phyloP scores from a whole-genome alignment of 2,888 invertebrate species.

The Metopia argyrocephala region DNA sequence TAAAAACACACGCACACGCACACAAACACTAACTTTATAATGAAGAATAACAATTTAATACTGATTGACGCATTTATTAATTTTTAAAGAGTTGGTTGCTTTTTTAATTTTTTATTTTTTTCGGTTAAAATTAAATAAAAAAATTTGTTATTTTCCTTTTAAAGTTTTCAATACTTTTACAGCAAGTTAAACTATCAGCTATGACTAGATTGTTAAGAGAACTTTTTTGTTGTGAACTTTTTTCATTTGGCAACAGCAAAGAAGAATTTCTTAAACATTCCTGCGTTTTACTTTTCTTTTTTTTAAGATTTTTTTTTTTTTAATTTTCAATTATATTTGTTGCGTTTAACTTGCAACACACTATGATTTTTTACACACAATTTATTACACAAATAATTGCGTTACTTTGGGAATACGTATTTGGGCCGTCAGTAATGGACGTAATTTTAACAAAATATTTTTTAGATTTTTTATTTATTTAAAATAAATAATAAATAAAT shows the following conservation, averaged over 20 bases:
- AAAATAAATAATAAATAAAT: not conserved
- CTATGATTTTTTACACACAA: not conserved
- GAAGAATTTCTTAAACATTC: not conserved
- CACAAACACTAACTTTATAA: not conserved
- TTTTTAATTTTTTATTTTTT: too few species aligned
- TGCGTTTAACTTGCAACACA: not conserved
- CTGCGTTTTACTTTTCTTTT: too few species aligned
- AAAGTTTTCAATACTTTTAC: too few species aligned
- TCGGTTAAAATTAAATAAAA: not conserved
- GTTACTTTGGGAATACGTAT: not conserved
- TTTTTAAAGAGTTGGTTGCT: not conserved
- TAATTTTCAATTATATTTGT: not conserved
- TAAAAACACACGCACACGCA: not conserved
- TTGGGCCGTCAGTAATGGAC: not conserved
- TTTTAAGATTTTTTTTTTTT: not conserved
- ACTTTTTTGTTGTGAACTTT: not conserved
- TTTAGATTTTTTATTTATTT: constrained; percentile 12
- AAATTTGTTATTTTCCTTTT: too few species aligned
- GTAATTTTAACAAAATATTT: not conserved
- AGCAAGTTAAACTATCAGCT: not conserved
- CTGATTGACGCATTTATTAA: not conserved
- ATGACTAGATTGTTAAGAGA: not conserved
- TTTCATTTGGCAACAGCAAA: not conserved
- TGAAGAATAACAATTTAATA: not conserved
- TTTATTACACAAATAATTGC: not conserved